These are phyloP conservation scores for Colius striatus DNA, from an alignment of 2,113 vertebrate species.

Conservation along the genomic window DNA sequence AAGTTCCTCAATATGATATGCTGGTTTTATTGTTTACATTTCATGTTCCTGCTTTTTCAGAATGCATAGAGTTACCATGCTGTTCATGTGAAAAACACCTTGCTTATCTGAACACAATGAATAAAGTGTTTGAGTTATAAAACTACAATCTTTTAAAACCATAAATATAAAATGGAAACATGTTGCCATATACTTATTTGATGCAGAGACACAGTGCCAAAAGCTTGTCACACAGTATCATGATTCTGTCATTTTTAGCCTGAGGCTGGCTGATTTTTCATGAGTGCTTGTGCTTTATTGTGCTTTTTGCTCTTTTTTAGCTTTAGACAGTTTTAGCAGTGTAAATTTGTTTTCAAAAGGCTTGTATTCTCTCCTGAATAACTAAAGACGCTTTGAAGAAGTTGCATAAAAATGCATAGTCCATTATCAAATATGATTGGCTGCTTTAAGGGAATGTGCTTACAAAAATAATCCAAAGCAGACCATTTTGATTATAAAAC, in stretches of 20 bases:
- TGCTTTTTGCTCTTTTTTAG: conserved; percentile 47
- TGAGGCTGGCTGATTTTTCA: conserved; percentile 42
- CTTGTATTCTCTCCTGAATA: conserved; percentile 49
- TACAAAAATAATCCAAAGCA: conserved; percentile 58
- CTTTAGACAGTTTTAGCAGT: conserved; percentile 56
- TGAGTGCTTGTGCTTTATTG: conserved; percentile 31
- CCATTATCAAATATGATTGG: not conserved
- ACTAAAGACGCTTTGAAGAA: conserved; percentile 39
- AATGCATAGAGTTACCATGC: not conserved
- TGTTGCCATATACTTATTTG: conserved; percentile 7
- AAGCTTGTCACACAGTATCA: conserved; percentile 37
- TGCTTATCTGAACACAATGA: conserved; percentile 30
- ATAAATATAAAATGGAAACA: conserved; percentile 43
- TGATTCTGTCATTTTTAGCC: conserved; percentile 52
- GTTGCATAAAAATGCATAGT: not conserved
- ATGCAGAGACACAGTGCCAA: conserved; percentile 29
- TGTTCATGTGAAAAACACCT: not conserved
- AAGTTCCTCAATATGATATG: not conserved
- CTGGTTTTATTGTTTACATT: conserved; percentile 26
- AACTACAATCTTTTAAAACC: conserved; percentile 37
- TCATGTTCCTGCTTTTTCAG: conserved; percentile 9
- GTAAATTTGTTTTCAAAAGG: conserved; percentile 57
- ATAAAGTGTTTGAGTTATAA: conserved; percentile 25
- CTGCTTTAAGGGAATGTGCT: conserved; percentile 25
- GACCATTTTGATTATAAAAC: conserved; percentile 32